Percentiles rank a stretch among this genome's conserved stretches.
phyloP scores from a whole-genome alignment of 2,888 invertebrate species.

The Nezara viridula region DNA sequence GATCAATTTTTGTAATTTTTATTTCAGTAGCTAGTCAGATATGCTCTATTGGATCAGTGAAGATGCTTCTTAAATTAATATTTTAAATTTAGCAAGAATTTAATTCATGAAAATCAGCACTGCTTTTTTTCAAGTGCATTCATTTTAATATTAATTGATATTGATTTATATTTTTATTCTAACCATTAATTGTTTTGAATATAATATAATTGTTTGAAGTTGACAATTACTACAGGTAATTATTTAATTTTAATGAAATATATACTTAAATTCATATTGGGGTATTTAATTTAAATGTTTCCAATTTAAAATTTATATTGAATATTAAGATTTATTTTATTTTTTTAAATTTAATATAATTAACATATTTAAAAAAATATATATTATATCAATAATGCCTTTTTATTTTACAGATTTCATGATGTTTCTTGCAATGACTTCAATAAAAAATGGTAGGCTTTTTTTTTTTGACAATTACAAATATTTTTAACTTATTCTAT shows the following conservation, averaged over 20 bases:
- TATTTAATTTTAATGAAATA: neutral
- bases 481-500: neutral
- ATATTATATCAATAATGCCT: neutral
- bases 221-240: neutral
- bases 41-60: no score
- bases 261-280: neutral
- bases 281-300: neutral
- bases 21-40: no score
- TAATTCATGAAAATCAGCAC: no score
- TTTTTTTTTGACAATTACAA: conserved; percentile 1
- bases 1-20: no score
- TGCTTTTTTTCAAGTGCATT: no score
- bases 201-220: no score
- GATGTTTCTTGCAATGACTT: conserved; percentile 39
- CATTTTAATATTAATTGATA: neutral
- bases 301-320: neutral
- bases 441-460: conserved; percentile 49
- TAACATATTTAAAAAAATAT: neutral
- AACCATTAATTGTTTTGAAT: no score
- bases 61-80: no score
- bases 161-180: no score
- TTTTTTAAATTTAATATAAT: neutral
- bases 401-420: conserved; percentile 46
- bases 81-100: no score
- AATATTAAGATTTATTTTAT: neutral